phyloP scores from a whole-genome alignment of 2,113 vertebrate species.

The Podarcis cretensis region DNA sequence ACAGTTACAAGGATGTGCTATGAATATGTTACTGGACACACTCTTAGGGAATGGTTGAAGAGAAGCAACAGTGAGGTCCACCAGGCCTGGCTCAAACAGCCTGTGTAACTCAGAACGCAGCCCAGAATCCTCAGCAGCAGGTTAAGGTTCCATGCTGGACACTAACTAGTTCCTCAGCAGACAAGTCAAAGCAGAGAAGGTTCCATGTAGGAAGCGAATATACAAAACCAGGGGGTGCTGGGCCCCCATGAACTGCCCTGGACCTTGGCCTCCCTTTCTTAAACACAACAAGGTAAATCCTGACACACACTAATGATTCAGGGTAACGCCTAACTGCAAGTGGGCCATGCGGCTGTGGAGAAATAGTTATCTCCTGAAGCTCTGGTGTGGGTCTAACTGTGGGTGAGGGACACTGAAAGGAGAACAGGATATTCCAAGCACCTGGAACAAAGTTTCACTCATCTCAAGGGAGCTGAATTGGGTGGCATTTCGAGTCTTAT shows the following conservation, averaged over 20 bases:
- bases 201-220: not conserved
- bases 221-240: no score
- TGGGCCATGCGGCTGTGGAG: not conserved
- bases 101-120: not conserved
- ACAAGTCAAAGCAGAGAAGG: not conserved
- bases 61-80: not conserved
- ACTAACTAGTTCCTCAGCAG: not conserved
- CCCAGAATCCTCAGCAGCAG: not conserved
- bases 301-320: not conserved
- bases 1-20: not conserved
- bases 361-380: not conserved
- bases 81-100: no score
- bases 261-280: not conserved
- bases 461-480: not conserved
- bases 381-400: not conserved
- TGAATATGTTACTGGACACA: not conserved
- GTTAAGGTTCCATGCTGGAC: not conserved
- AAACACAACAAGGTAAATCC: not conserved
- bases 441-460: not conserved
- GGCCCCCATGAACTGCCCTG: not conserved
- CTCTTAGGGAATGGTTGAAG: not conserved
- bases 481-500: no score
- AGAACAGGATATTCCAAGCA: not conserved
- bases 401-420: not conserved
- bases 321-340: not conserved